These are phyloP conservation scores for Bombylius discolor DNA, from an alignment of 2,888 invertebrate species.

Conservation along the genomic window DNA sequence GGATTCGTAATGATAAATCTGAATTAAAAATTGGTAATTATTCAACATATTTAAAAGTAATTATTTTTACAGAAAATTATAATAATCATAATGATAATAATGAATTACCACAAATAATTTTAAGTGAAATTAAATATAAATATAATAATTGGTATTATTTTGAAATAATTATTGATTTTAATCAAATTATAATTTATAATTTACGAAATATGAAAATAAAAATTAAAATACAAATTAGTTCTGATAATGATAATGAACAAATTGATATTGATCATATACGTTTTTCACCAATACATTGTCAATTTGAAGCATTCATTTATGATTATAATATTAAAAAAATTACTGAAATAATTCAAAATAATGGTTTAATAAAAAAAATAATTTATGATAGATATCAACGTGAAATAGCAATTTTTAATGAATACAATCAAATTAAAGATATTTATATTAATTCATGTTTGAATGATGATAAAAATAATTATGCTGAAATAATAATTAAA, in stretches of 20 bases:
- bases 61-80: not conserved
- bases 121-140: slow-evolving; percentile 3
- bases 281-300: slow-evolving; percentile 4
- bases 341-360: slow-evolving; percentile 1
- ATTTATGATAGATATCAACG: slow-evolving; percentile 1
- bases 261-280: slow-evolving; percentile 6
- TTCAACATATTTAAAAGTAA: slow-evolving; percentile 1
- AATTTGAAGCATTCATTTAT: slow-evolving; percentile 4
- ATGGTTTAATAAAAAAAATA: not conserved
- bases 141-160: slow-evolving; percentile 6
- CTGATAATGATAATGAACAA: no score
- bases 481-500: not conserved
- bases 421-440: slow-evolving; percentile 5
- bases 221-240: no score
- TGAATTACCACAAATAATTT: not conserved
- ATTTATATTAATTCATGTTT: slow-evolving; percentile 4
- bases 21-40: slow-evolving; percentile 1
- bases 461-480: not conserved
- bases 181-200: no score
- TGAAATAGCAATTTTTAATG: slow-evolving; percentile 1
- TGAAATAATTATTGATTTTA: slow-evolving; percentile 3
- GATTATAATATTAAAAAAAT: not conserved
- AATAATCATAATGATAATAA: not conserved
- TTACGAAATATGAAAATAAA: no score
- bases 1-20: slow-evolving; percentile 3